Evolutionary conservation across 2,797 vertebrate species (phyloP).

Genomic region (Spea hammondii): DNA sequence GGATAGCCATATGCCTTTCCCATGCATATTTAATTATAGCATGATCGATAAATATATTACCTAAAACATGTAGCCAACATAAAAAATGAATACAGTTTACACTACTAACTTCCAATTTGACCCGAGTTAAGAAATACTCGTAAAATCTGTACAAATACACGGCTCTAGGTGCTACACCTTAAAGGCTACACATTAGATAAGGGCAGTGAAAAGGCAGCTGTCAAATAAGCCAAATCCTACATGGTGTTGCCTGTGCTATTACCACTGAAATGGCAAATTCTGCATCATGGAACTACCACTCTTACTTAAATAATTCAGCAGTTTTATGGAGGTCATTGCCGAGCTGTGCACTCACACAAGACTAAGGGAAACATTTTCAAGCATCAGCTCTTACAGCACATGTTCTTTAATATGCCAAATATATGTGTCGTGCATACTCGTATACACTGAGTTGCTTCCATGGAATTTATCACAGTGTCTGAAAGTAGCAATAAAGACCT

Average conservation of each 20-base stretch:
- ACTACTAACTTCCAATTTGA: no score
- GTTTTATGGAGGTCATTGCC: conserved; percentile 54
- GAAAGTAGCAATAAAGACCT: conserved; percentile 13
- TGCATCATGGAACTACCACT: conserved; percentile 58
- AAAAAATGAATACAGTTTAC: no score
- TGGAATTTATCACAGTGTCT: conserved; percentile 25
- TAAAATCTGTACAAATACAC: conserved; percentile 48
- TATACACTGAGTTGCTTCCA: conserved; percentile 1
- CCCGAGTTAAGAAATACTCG: no score
- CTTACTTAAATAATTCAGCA: conserved; percentile 66
- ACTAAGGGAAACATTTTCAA: conserved; percentile 45
- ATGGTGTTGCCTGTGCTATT: conserved; percentile 55
- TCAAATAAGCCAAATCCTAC: conserved; percentile 60
- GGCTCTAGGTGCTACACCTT: conserved; percentile 44
- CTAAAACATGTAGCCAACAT: no score
- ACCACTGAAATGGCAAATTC: conserved; percentile 61
- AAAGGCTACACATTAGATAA: conserved; percentile 1
- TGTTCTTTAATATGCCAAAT: conserved; percentile 21
- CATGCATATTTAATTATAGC: no score
- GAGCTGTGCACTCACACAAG: conserved; percentile 55
- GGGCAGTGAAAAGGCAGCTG: conserved; percentile 56
- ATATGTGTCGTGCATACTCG: conserved; percentile 21
- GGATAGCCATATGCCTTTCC: no score
- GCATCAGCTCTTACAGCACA: conserved; percentile 20
- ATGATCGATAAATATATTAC: no score